Evolutionary conservation across 2,888 invertebrate genomes (phyloP).

Genomic region (Dysmachus trigonus): DNA sequence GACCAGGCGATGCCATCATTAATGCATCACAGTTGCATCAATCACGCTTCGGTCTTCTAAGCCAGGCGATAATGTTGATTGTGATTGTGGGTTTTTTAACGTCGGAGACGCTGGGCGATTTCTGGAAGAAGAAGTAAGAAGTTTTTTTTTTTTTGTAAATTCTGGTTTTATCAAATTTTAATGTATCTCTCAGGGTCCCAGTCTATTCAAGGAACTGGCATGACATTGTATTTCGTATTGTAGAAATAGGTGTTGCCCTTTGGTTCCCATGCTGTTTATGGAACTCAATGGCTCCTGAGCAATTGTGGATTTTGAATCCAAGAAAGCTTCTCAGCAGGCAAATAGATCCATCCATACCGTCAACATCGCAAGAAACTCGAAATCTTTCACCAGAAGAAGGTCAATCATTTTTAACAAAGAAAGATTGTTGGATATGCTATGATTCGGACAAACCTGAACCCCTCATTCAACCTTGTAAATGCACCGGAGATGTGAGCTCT

Average conservation of each 20-base stretch:
- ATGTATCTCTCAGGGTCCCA: constrained; percentile 72
- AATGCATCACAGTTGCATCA: constrained; percentile 90
- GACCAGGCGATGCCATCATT: constrained; percentile 68
- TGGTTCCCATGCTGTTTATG: constrained; percentile 97
- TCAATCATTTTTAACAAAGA: constrained; percentile 68
- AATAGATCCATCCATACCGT: constrained; percentile 68
- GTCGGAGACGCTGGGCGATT: constrained; percentile 89
- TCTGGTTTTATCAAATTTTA: constrained; percentile 47
- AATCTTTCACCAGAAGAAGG: constrained; percentile 66
- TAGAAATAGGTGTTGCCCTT: constrained; percentile 90
- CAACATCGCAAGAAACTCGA: constrained; percentile 60
- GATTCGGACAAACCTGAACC: constrained; percentile 82
- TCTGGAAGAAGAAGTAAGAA: constrained; percentile 90
- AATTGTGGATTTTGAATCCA: constrained; percentile 93
- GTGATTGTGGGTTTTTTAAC: constrained; percentile 88
- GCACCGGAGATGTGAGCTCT: constrained; percentile 90
- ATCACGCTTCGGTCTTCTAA: constrained; percentile 85
- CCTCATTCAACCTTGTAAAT: constrained; percentile 88
- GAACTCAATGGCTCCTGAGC: constrained; percentile 95
- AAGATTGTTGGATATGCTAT: constrained; percentile 95
- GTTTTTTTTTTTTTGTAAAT: constrained; percentile 5
- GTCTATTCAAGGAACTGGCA: constrained; percentile 91
- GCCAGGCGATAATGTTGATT: constrained; percentile 90
- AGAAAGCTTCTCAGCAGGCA: constrained; percentile 80
- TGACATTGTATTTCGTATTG: constrained; percentile 88